Conservation (phyloP, 1,140 invertebrate species). For the Dreissena polymorpha region DNA sequence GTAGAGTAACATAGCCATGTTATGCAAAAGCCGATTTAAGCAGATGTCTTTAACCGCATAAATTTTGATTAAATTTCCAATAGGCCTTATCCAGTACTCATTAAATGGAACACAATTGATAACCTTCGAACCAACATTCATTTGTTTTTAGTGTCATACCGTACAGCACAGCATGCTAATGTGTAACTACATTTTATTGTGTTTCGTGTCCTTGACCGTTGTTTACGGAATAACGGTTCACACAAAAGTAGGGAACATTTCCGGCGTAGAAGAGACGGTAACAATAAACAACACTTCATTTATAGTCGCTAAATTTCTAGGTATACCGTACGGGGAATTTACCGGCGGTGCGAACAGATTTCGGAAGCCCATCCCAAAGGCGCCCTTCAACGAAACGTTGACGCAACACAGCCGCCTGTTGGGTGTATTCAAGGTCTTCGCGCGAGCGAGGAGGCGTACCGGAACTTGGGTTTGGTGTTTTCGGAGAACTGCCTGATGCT, state of each 20-base stretch:
- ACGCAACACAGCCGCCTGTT: neutral
- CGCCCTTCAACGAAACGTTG: slow-evolving; percentile 1
- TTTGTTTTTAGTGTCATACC: too few relatives aligned
- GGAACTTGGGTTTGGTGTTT: slow-evolving; percentile 73
- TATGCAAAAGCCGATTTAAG: too few relatives aligned
- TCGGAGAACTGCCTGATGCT: slow-evolving; percentile 66
- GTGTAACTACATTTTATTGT: too few relatives aligned
- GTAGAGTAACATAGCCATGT: too few relatives aligned
- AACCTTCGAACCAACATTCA: too few relatives aligned
- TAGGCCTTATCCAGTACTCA: too few relatives aligned
- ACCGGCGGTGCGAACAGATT: slow-evolving; percentile 26
- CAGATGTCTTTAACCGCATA: too few relatives aligned
- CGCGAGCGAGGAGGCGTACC: neutral
- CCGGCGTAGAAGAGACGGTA: slow-evolving; percentile 3
- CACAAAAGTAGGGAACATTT: slow-evolving; percentile 16
- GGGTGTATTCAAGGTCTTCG: slow-evolving; percentile 3
- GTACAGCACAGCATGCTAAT: too few relatives aligned
- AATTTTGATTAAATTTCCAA: too few relatives aligned
- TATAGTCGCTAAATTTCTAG: slow-evolving; percentile 16
- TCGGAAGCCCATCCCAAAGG: slow-evolving; percentile 34
- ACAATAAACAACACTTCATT: neutral
- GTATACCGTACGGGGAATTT: slow-evolving; percentile 37
- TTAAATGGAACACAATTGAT: too few relatives aligned
- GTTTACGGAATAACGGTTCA: slow-evolving; percentile 6
- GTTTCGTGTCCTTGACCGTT: too few relatives aligned